Evolutionary conservation across 2,888 invertebrate genomes (phyloP).

Genomic region (Mythimna loreyi): DNA sequence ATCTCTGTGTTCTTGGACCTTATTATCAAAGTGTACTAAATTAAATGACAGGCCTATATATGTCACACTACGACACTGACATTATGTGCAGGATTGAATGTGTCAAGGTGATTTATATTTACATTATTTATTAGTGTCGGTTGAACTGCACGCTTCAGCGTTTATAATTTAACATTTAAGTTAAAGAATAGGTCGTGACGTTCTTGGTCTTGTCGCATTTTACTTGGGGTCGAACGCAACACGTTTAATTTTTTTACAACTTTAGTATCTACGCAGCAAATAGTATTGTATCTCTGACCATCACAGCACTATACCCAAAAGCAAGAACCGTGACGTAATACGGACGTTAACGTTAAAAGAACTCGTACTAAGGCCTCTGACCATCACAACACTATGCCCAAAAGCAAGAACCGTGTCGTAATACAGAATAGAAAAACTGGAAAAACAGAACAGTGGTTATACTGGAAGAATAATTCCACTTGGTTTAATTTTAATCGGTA

Average conservation of each 20-base stretch:
- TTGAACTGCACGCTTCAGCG: not conserved
- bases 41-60: not conserved
- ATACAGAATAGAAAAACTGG: not conserved
- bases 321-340: no score
- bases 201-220: no score
- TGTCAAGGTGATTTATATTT: conserved; percentile 46
- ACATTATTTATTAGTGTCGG: conserved; percentile 19
- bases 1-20: not conserved
- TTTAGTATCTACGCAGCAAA: no score
- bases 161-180: not conserved
- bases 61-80: conserved; percentile 9
- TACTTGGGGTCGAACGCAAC: no score
- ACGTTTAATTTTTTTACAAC: no score
- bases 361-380: no score
- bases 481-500: conserved; percentile 28
- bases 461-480: not conserved
- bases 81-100: conserved; percentile 9
- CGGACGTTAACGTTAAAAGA: no score
- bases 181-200: not conserved
- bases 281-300: no score
- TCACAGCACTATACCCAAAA: no score
- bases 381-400: not conserved
- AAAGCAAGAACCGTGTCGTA: not conserved
- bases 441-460: not conserved
- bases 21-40: conserved; percentile 10